These are phyloP conservation scores for Phyllotreta striolata DNA, from an alignment of 2,888 invertebrate species.

Conservation along the genomic window DNA sequence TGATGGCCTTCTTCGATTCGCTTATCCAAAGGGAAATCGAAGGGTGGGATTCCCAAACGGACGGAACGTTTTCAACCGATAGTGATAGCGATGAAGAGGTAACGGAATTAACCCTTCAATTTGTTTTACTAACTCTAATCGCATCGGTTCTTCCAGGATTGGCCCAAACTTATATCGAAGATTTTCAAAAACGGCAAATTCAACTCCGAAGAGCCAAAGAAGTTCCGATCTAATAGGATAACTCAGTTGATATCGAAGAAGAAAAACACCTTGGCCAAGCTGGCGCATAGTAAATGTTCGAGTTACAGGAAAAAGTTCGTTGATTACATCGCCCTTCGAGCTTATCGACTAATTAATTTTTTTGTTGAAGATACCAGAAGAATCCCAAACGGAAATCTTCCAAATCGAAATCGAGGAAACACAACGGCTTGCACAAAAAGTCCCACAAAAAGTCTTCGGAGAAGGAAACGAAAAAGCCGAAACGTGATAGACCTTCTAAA, in stretches of 20 bases:
- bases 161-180: slow-evolving; percentile 42
- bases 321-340: slow-evolving; percentile 11
- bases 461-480: slow-evolving; percentile 29
- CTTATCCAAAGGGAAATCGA: slow-evolving; percentile 91
- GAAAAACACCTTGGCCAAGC: slow-evolving; percentile 70
- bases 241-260: slow-evolving; percentile 78
- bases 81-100: slow-evolving; percentile 50
- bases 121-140: neutral
- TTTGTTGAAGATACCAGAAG: slow-evolving; percentile 36
- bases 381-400: slow-evolving; percentile 47
- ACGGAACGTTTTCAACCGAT: slow-evolving; percentile 51
- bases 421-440: slow-evolving; percentile 41
- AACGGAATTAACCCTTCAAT: neutral
- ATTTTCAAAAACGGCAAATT: slow-evolving; percentile 54
- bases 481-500: slow-evolving; percentile 43
- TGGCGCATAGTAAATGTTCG: slow-evolving; percentile 68
- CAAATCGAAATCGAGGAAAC: slow-evolving; percentile 44
- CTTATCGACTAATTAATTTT: neutral
- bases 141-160: slow-evolving; percentile 39
- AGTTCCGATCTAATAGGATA: slow-evolving; percentile 68
- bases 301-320: slow-evolving; percentile 49
- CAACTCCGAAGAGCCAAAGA: slow-evolving; percentile 57
- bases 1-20: slow-evolving; percentile 97
- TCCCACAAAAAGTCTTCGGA: slow-evolving; percentile 35
- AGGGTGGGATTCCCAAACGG: slow-evolving; percentile 66